Percentiles rank a stretch among this genome's conserved stretches.
These are phyloP conservation scores for Caloenas nicobarica DNA, from an alignment of 2,113 vertebrate species.

Conservation along the genomic window DNA sequence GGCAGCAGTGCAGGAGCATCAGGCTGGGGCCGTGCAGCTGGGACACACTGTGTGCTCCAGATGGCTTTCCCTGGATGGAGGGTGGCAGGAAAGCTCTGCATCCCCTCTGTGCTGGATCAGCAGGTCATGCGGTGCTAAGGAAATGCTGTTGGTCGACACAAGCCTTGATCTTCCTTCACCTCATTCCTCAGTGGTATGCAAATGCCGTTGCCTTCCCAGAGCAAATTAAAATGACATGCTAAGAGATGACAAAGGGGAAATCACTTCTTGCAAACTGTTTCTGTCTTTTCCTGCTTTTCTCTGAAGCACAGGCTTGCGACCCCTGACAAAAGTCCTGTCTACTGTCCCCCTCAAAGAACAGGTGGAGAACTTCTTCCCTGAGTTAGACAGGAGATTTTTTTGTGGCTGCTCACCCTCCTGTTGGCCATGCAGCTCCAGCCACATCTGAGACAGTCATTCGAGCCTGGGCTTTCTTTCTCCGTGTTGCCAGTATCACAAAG, in stretches of 20 bases:
- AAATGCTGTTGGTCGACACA: background rate
- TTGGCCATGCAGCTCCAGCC: background rate
- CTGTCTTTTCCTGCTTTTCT: background rate
- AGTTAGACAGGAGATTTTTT: background rate
- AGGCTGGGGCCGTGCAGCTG: background rate
- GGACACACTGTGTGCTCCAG: background rate
- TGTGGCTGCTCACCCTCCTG: background rate
- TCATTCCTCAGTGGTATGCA: background rate
- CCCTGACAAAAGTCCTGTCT: background rate
- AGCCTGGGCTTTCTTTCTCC: background rate
- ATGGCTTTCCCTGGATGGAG: background rate
- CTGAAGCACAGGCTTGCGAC: background rate
- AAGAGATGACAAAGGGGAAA: background rate
- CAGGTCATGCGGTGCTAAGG: background rate
- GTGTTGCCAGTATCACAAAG: accelerated
- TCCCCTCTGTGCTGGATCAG: background rate
- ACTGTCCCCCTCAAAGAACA: accelerated
- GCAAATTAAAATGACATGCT: background rate
- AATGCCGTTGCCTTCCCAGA: background rate
- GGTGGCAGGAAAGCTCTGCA: background rate
- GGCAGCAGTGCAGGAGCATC: accelerated
- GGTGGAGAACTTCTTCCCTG: background rate
- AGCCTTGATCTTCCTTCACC: background rate
- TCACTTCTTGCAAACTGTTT: background rate
- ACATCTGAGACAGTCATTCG: accelerated